These are phyloP conservation scores for Apamea crenata DNA, from an alignment of 2,888 invertebrate species.

Conservation along the genomic window DNA sequence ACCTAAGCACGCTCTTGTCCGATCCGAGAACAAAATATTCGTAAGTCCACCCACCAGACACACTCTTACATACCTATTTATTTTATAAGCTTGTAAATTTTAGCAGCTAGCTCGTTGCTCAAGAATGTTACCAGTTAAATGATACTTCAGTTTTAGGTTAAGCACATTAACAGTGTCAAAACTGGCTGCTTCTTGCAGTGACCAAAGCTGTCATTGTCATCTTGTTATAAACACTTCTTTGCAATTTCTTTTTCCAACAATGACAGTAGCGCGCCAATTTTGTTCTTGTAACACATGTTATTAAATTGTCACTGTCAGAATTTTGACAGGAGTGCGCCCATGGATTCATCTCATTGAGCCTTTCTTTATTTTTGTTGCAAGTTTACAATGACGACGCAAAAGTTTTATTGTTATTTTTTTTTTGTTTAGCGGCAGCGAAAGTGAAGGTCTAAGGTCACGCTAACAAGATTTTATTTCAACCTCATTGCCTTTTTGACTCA, in stretches of 20 bases:
- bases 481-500: conserved; percentile 62
- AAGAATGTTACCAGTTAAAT: conserved; percentile 30
- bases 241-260: conserved; percentile 46
- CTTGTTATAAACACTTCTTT: conserved; percentile 34
- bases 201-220: conserved; percentile 42
- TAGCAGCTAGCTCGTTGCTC: conserved; percentile 28
- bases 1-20: neutral
- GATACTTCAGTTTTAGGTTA: conserved; percentile 51
- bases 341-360: conserved; percentile 71
- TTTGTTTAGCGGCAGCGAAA: conserved; percentile 78
- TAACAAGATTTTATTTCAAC: conserved; percentile 67
- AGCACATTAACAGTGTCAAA: conserved; percentile 27
- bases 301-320: conserved; percentile 65
- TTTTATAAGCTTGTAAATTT: conserved; percentile 19
- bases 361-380: conserved; percentile 71
- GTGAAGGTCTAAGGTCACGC: conserved; percentile 80
- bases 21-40: neutral
- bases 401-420: conserved; percentile 74
- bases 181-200: conserved; percentile 17
- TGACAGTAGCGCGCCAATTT: conserved; percentile 37
- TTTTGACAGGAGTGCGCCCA: conserved; percentile 71
- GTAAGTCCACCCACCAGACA: neutral
- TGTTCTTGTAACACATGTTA: conserved; percentile 55
- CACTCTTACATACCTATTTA: conserved; percentile 14
- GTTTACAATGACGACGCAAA: conserved; percentile 82